phyloP scores from a whole-genome alignment of 1,140 invertebrate genomes.

The Wasmannia auropunctata region DNA sequence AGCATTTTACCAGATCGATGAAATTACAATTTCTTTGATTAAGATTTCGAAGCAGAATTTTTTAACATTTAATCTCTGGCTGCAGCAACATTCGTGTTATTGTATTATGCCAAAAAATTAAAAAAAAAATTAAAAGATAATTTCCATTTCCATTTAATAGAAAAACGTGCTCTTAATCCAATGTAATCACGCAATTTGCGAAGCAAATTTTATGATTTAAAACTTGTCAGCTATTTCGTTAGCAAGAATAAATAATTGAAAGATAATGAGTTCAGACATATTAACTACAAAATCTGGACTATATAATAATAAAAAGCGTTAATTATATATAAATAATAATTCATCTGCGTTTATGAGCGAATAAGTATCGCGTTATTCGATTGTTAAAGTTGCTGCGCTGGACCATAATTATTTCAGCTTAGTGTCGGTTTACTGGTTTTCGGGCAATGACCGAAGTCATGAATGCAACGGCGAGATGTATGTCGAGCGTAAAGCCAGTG shows the following conservation, averaged over 20 bases:
- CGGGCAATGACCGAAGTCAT: slow-evolving; percentile 73
- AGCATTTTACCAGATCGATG: neutral
- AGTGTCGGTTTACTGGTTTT: slow-evolving; percentile 11
- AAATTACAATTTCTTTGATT: neutral
- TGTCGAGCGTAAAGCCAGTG: slow-evolving; percentile 81
- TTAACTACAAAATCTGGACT: neutral
- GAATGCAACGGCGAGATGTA: slow-evolving; percentile 74
- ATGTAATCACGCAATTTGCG: neutral
- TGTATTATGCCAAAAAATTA: neutral
- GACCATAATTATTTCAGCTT: slow-evolving; percentile 29
- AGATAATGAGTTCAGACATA: neutral
- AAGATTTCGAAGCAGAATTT: neutral
- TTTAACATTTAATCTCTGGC: too few relatives aligned
- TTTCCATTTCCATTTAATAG: neutral
- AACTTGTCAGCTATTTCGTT: neutral
- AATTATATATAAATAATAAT: neutral
- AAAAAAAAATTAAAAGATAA: neutral
- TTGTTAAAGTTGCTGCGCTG: neutral
- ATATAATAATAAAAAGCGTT: neutral
- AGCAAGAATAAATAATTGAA: neutral
- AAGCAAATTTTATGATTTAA: neutral
- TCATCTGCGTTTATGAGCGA: neutral
- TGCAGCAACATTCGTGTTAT: neutral
- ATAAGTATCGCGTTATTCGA: neutral
- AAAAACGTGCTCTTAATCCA: neutral